These are phyloP conservation scores for Physeter macrocephalus DNA, from an alignment of 2,113 vertebrate genomes.

Conservation along the genomic window DNA sequence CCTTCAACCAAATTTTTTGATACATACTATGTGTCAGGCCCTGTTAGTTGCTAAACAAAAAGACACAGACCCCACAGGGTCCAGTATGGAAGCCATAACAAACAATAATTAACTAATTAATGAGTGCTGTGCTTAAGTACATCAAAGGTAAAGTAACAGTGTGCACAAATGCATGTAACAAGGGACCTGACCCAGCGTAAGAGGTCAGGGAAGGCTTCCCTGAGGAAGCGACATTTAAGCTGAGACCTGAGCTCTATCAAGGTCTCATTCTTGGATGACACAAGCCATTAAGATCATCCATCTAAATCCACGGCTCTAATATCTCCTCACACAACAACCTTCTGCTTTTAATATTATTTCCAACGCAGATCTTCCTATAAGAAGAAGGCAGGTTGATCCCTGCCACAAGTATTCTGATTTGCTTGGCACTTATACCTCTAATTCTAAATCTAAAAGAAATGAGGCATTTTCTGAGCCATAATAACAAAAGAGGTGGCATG, in stretches of 20 bases:
- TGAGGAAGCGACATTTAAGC: constrained; percentile 57
- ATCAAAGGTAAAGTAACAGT: constrained; percentile 48
- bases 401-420: not conserved
- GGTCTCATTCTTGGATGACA: constrained; percentile 69
- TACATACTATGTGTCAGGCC: not conserved
- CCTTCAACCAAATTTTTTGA: not conserved
- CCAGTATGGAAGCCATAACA: not conserved
- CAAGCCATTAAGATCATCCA: constrained; percentile 73
- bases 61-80: not conserved
- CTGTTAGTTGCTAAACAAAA: not conserved
- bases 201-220: constrained; percentile 62
- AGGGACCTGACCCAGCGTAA: constrained; percentile 50
- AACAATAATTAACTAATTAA: constrained; percentile 53
- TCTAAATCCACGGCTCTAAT: constrained; percentile 50
- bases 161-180: constrained; percentile 7
- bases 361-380: constrained; percentile 26
- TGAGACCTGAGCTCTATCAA: constrained; percentile 57
- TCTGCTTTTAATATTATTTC: constrained; percentile 68
- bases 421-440: constrained; percentile 27
- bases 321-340: constrained; percentile 23
- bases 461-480: not conserved
- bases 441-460: constrained; percentile 34
- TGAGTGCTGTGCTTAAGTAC: constrained; percentile 36
- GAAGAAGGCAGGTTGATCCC: constrained; percentile 1
- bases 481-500: not conserved